A percentile compares a stretch with the other conserved stretches of the same genome.
These are phyloP conservation scores for Ailurus styani DNA, from an alignment of 2,113 vertebrate genomes.

Conservation along the genomic window DNA sequence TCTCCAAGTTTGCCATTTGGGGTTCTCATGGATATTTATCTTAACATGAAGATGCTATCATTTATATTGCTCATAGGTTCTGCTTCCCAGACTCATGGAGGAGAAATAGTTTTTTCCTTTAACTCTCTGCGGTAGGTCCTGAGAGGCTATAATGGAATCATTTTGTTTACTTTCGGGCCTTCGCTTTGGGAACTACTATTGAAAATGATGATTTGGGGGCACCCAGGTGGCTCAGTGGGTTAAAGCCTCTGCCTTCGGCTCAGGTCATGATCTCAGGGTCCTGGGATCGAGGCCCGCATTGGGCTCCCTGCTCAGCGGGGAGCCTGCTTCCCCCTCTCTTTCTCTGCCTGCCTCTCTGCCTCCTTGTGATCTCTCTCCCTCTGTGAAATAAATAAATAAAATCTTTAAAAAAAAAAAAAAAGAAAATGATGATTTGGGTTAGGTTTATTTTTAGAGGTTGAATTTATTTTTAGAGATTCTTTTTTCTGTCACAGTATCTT, in stretches of 20 bases:
- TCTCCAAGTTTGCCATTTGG: not conserved
- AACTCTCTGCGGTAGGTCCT: not conserved
- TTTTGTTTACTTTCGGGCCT: conserved; percentile 5
- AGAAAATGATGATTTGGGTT: not conserved
- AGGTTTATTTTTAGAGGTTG: conserved; percentile 36
- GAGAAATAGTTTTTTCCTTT: not conserved
- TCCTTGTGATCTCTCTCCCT: no score
- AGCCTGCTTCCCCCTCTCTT: no score
- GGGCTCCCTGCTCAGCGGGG: no score
- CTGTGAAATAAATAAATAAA: no score
- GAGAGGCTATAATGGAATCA: not conserved
- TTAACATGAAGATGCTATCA: not conserved
- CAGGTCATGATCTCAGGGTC: no score
- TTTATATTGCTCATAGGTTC: not conserved
- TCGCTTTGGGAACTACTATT: not conserved
- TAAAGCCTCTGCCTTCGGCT: no score
- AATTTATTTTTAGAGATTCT: conserved; percentile 36
- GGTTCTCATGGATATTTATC: not conserved
- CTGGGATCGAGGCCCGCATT: no score
- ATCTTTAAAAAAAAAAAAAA: no score
- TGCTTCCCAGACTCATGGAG: not conserved
- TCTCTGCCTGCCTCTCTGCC: no score
- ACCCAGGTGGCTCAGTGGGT: no score
- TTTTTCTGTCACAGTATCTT: not conserved
- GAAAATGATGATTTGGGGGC: not conserved